Percentiles rank a stretch among this genome's conserved stretches.
These are phyloP conservation scores for Anthrax anthrax DNA, from an alignment of 2,888 invertebrate genomes.

Conservation along the genomic window DNA sequence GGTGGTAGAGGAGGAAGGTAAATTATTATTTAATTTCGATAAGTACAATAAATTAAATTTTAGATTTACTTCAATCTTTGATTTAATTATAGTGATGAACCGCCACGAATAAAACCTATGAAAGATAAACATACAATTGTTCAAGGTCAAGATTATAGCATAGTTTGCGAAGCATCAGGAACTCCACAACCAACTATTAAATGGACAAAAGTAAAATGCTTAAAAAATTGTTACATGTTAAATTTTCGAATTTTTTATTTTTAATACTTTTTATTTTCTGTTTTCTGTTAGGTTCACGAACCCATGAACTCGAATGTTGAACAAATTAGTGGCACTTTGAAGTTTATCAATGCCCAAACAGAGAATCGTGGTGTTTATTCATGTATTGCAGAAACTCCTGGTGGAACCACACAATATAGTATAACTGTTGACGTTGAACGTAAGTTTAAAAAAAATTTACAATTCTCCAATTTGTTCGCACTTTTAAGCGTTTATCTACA, in stretches of 20 bases:
- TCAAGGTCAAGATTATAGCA: constrained; percentile 38
- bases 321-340: constrained; percentile 48
- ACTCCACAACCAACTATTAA: constrained; percentile 59
- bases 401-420: constrained; percentile 47
- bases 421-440: constrained; percentile 73
- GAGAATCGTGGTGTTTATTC: constrained; percentile 72
- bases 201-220: constrained; percentile 56
- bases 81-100: neutral
- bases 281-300: constrained; percentile 28
- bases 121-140: constrained; percentile 32
- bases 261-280: neutral
- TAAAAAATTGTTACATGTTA: neutral
- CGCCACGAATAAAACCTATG: constrained; percentile 22
- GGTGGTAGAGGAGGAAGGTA: constrained; percentile 1
- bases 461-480: too few species aligned
- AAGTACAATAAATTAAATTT: neutral
- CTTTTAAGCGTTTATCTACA: too few species aligned
- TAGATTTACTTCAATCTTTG: neutral
- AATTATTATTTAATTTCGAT: too few species aligned
- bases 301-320: constrained; percentile 43
- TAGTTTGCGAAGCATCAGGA: constrained; percentile 65
- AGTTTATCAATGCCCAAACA: constrained; percentile 52
- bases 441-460: constrained; percentile 35
- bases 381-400: constrained; percentile 55
- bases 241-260: neutral